A percentile compares a stretch with the other conserved stretches of the same genome.
These are phyloP conservation scores for Gallinago undulata DNA, from an alignment of 2,113 vertebrate species.

Conservation along the genomic window DNA sequence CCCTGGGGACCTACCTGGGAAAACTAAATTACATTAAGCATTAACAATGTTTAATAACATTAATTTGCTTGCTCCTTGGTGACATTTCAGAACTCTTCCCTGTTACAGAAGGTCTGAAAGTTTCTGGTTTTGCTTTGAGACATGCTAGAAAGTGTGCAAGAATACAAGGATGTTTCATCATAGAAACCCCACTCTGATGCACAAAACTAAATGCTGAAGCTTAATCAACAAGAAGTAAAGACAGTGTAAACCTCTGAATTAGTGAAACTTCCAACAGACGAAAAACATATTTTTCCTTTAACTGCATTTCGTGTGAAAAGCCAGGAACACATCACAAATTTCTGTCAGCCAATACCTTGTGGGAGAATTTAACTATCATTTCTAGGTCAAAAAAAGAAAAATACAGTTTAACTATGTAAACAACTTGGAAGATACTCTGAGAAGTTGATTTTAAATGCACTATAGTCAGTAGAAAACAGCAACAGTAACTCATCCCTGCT, in stretches of 20 bases:
- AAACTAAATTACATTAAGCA: neutral
- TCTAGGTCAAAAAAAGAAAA: neutral
- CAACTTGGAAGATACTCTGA: neutral
- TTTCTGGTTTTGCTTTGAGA: neutral
- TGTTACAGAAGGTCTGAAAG: neutral
- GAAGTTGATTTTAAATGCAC: neutral
- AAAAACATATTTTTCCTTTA: neutral
- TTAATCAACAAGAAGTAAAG: neutral
- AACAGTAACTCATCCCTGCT: neutral
- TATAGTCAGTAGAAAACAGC: neutral
- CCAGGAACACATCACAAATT: neutral
- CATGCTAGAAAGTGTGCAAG: neutral
- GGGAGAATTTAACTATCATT: neutral
- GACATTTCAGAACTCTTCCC: neutral
- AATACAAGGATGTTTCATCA: neutral
- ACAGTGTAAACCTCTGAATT: neutral
- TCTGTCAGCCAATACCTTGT: neutral
- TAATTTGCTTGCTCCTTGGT: neutral
- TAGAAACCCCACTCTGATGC: neutral
- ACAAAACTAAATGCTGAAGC: neutral
- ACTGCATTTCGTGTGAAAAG: neutral
- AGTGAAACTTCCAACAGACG: neutral
- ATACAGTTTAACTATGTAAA: neutral
- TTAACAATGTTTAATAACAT: neutral
- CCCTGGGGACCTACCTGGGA: neutral